A percentile compares a stretch with the other conserved stretches of the same genome.
Conservation (phyloP, 1,140 invertebrate species). For the Drepana arcuata region DNA sequence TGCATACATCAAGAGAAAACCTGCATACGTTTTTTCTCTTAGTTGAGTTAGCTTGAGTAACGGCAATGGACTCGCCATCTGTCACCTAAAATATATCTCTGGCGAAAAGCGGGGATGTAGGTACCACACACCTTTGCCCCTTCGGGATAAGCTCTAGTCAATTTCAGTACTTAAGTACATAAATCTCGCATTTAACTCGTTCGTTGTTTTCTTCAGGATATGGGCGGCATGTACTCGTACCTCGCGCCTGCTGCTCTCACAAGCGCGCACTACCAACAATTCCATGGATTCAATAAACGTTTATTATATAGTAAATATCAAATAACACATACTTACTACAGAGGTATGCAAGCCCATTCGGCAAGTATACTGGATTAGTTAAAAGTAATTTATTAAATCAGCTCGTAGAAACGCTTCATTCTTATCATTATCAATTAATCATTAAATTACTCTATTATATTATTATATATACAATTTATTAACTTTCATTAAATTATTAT, state of each 20-base stretch:
- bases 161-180: no score
- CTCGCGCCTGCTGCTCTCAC: constrained; percentile 35
- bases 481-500: constrained; percentile 73
- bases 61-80: no score
- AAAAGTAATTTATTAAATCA: constrained; percentile 71
- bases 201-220: constrained; percentile 32
- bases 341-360: constrained; percentile 60
- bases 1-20: no score
- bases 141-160: no score
- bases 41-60: no score
- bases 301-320: constrained; percentile 66
- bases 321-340: constrained; percentile 64
- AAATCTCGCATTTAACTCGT: no score
- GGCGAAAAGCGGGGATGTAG: no score
- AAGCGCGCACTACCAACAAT: constrained; percentile 63
- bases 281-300: constrained; percentile 65
- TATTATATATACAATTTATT: constrained; percentile 73
- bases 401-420: constrained; percentile 73
- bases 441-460: constrained; percentile 74
- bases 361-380: constrained; percentile 72
- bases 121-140: no score
- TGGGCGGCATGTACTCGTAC: no score
- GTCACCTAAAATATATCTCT: no score
- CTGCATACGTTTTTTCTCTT: no score
- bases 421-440: constrained; percentile 73